A percentile compares a stretch with the other conserved stretches of the same genome.
Evolutionary conservation across 1,140 invertebrate genomes (phyloP).

Genomic region (Drosophila pseudoananassae): DNA sequence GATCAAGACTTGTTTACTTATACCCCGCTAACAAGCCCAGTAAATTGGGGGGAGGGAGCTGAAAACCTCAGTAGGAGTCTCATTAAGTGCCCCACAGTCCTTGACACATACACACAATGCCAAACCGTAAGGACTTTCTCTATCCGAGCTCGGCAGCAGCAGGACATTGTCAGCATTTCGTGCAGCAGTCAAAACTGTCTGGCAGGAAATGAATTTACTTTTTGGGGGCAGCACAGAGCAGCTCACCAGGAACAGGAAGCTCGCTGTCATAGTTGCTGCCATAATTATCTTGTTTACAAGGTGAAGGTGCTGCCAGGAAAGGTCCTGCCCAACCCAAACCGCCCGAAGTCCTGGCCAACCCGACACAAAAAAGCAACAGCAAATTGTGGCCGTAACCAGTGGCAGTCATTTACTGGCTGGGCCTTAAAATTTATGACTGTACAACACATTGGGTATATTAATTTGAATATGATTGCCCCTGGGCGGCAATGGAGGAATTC

Average conservation of each 20-base stretch:
- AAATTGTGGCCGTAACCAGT: conserved; percentile 37
- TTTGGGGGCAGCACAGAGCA: conserved; percentile 14
- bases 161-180: conserved; percentile 74
- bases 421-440: conserved; percentile 74
- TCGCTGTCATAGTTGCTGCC: conserved; percentile 80
- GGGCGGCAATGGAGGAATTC: conserved; percentile 40
- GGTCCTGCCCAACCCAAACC: conserved; percentile 14
- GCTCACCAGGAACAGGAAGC: conserved; percentile 66
- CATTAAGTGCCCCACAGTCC: conserved; percentile 51
- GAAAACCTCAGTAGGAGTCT: conserved; percentile 43
- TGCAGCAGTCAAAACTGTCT: conserved; percentile 67
- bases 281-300: conserved; percentile 83
- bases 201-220: conserved; percentile 80
- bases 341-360: conserved; percentile 3
- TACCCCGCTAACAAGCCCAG: conserved; percentile 60
- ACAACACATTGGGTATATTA: conserved; percentile 82
- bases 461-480: conserved; percentile 80
- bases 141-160: conserved; percentile 10
- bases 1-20: conserved; percentile 26
- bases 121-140: conserved; percentile 21
- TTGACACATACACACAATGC: conserved; percentile 48
- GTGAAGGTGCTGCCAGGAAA: conserved; percentile 63
- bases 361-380: conserved; percentile 31
- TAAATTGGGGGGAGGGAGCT: conserved; percentile 49
- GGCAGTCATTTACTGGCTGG: conserved; percentile 47